Evolutionary conservation across 2,888 invertebrate species (phyloP).

Genomic region (Germaria angustata): DNA sequence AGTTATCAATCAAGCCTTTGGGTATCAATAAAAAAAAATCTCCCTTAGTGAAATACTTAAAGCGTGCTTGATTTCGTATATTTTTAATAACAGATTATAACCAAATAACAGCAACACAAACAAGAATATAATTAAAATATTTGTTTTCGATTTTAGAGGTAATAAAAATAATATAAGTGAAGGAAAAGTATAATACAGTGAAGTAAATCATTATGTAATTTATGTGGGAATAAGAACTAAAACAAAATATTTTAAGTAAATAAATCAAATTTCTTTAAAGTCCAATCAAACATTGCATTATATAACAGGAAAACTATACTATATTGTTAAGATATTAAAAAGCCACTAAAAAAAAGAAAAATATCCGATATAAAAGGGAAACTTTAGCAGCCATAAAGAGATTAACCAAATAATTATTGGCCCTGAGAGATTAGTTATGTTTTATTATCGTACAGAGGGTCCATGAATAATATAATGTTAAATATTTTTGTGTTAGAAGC

Average conservation of each 20-base stretch:
- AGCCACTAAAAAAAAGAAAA: too few relatives aligned
- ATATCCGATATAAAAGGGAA: too few relatives aligned
- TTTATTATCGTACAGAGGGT: too few relatives aligned
- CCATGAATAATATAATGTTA: too few relatives aligned
- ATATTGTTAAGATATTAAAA: too few relatives aligned
- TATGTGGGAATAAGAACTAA: too few relatives aligned
- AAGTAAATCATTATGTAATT: too few relatives aligned
- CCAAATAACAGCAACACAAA: not conserved
- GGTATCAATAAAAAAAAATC: conserved; percentile 38
- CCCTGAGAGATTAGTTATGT: too few relatives aligned
- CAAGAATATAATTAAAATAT: not conserved
- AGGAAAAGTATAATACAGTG: not conserved
- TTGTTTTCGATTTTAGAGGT: not conserved
- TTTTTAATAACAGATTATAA: not conserved
- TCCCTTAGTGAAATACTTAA: conserved; percentile 59
- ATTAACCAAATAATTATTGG: too few relatives aligned
- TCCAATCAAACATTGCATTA: not conserved
- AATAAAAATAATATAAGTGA: not conserved
- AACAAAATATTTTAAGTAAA: not conserved
- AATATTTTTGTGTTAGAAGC: too few relatives aligned
- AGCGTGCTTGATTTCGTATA: conserved; percentile 8
- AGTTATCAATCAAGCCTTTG: too few relatives aligned
- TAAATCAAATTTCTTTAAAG: not conserved
- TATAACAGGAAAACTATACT: not conserved
- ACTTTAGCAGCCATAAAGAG: too few relatives aligned